A percentile compares a stretch with the other conserved stretches of the same genome.
These are phyloP conservation scores for Artemisiospiza belli DNA, from an alignment of 2,113 vertebrate genomes.

Conservation along the genomic window DNA sequence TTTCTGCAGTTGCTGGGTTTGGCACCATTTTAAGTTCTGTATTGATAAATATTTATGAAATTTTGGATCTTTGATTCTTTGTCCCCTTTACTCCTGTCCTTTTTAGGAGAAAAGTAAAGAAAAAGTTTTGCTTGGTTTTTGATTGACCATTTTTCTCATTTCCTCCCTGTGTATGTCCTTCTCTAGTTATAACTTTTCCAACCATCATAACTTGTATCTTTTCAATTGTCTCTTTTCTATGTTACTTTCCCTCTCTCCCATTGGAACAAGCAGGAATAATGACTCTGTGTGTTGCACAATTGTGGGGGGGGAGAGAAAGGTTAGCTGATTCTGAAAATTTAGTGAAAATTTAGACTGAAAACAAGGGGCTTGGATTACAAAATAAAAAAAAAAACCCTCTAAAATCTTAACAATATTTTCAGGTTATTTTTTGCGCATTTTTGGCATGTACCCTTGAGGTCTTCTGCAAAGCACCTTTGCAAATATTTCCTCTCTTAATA, in stretches of 20 bases:
- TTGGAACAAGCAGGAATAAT: background rate
- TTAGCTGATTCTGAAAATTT: background rate
- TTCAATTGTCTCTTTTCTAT: background rate
- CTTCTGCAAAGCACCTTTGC: background rate
- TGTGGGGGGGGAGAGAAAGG: background rate
- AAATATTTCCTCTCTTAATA: background rate
- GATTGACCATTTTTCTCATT: background rate
- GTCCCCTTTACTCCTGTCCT: background rate
- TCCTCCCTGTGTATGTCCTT: background rate
- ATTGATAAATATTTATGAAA: background rate
- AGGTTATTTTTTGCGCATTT: background rate
- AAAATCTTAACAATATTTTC: background rate
- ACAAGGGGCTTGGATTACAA: background rate
- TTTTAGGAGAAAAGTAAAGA: background rate
- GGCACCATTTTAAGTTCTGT: background rate
- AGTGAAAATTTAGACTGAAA: background rate
- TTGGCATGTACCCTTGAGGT: background rate
- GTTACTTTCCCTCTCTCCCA: background rate
- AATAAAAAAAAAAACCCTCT: background rate
- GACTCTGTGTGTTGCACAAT: background rate
- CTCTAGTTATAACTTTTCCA: background rate
- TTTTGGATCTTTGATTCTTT: background rate
- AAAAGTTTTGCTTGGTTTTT: background rate
- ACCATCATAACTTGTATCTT: background rate
- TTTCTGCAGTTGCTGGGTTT: background rate